Percentiles rank a stretch among this genome's conserved stretches.
Evolutionary conservation across 2,113 vertebrate species (phyloP).

Genomic region (Strix uralensis): DNA sequence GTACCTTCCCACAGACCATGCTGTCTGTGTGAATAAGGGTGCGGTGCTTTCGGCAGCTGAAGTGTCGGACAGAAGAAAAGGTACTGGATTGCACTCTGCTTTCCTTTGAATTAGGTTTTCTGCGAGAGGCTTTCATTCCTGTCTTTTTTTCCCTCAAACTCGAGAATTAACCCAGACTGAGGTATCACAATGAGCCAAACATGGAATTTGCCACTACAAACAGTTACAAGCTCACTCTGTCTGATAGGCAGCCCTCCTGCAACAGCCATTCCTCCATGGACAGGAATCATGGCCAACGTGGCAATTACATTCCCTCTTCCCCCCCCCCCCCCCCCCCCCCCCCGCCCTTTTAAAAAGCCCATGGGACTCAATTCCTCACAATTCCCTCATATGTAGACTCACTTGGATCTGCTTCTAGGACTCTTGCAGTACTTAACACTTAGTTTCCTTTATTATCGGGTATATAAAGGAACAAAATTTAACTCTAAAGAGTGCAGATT

Average conservation of each 20-base stretch:
- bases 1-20: not conserved
- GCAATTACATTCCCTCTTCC: not conserved
- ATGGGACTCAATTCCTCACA: not conserved
- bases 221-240: not conserved
- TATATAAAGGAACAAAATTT: not conserved
- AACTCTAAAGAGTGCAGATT: not conserved
- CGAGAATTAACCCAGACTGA: not conserved
- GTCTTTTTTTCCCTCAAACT: not conserved
- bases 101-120: not conserved
- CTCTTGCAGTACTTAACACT: not conserved
- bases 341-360: not conserved
- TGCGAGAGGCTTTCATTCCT: not conserved
- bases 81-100: not conserved
- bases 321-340: no score
- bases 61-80: not conserved
- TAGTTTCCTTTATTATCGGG: not conserved
- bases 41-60: not conserved
- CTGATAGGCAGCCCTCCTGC: not conserved
- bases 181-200: not conserved
- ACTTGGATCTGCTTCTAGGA: not conserved
- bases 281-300: not conserved
- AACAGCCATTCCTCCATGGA: not conserved
- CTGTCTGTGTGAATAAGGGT: not conserved
- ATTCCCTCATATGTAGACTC: not conserved
- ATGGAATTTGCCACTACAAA: conserved; percentile 1